A percentile compares a stretch with the other conserved stretches of the same genome.
phyloP scores from a whole-genome alignment of 2,113 vertebrate species.

The Sebastes schlegelii region DNA sequence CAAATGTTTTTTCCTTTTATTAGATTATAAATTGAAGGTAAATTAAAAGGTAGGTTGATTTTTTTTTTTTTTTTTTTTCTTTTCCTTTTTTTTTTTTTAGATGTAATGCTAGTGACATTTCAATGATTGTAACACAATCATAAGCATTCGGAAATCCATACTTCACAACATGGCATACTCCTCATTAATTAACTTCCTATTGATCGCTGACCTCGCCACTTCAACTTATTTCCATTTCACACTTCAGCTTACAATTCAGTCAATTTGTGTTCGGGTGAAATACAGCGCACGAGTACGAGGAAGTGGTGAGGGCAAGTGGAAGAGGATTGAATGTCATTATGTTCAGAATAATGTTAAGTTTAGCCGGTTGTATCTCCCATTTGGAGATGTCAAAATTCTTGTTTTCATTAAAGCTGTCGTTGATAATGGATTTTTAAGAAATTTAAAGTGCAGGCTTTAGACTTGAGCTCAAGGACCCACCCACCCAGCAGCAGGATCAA shows the following conservation, averaged over 20 bases:
- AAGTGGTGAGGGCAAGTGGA: conserved; percentile 45
- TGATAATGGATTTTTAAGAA: conserved; percentile 51
- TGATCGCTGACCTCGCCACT: conserved; percentile 79
- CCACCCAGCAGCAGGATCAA: conserved; percentile 37
- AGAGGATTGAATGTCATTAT: conserved; percentile 35
- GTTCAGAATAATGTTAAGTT: conserved; percentile 28
- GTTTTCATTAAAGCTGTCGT: conserved; percentile 31
- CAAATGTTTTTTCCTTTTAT: conserved; percentile 39
- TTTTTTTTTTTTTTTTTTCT: background rate
- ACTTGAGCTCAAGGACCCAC: conserved; percentile 40
- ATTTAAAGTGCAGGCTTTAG: conserved; percentile 41
- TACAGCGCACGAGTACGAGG: conserved; percentile 4
- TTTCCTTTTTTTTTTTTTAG: conserved; percentile 30
- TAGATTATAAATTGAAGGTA: conserved; percentile 37
- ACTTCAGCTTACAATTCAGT: conserved; percentile 57
- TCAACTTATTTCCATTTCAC: conserved; percentile 76
- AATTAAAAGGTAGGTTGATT: conserved; percentile 6
- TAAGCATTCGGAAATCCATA: conserved; percentile 81
- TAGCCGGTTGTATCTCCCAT: background rate
- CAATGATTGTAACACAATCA: conserved; percentile 73
- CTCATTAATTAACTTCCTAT: conserved; percentile 85
- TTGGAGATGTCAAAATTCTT: conserved; percentile 5
- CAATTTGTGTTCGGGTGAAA: conserved; percentile 44
- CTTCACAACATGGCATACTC: conserved; percentile 73
- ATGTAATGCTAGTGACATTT: conserved; percentile 70